These are phyloP conservation scores for Martes martes DNA, from an alignment of 2,113 vertebrate species.

Conservation along the genomic window DNA sequence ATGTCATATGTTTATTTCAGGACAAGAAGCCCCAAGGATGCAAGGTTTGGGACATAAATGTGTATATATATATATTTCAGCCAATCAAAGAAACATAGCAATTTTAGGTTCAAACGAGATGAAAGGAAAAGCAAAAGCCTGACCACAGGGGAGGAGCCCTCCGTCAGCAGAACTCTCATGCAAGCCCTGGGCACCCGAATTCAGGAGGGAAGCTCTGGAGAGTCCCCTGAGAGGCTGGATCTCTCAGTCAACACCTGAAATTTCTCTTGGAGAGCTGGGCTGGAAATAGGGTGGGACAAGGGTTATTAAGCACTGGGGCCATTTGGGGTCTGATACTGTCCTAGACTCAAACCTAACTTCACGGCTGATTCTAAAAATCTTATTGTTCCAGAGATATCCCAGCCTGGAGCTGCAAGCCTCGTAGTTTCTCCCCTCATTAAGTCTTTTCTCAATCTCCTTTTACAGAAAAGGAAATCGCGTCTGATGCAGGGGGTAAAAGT, in stretches of 20 bases:
- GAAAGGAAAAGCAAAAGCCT: slow-evolving; percentile 54
- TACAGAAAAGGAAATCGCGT: not conserved
- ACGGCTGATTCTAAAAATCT: not conserved
- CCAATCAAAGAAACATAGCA: slow-evolving; percentile 42
- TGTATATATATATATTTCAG: not conserved
- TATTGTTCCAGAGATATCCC: not conserved
- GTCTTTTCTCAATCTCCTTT: not conserved
- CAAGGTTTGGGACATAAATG: not conserved
- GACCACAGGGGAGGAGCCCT: not conserved
- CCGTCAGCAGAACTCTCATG: slow-evolving; percentile 60
- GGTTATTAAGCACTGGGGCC: not conserved
- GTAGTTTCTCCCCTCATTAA: not conserved
- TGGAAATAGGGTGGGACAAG: not conserved
- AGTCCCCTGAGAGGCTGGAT: not conserved
- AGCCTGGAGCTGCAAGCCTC: not conserved
- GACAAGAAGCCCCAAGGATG: slow-evolving; percentile 24
- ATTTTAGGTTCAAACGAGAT: slow-evolving; percentile 30
- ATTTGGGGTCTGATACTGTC: not conserved
- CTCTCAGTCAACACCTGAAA: not conserved
- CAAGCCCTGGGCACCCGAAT: slow-evolving; percentile 51
- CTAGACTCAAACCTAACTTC: not conserved
- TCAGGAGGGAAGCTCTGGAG: slow-evolving; percentile 31
- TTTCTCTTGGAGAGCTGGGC: not conserved
- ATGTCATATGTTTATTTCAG: not conserved
- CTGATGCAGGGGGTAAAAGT: not conserved